A percentile compares a stretch with the other conserved stretches of the same genome.
phyloP scores from a whole-genome alignment of 2,113 vertebrate genomes.

The Sinocyclocheilus anophthalmus region DNA sequence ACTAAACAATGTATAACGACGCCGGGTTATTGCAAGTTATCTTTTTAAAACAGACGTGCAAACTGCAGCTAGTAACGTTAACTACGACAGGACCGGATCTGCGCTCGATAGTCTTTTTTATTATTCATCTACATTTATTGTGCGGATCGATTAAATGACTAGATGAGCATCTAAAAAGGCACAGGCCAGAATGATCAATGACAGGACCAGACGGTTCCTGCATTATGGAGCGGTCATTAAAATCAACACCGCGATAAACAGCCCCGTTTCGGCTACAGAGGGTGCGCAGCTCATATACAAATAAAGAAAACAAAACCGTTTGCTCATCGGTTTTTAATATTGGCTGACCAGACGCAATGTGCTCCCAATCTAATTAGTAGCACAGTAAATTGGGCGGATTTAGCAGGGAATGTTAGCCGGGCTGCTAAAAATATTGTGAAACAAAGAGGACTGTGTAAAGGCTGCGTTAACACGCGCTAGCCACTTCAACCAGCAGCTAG shows the following conservation, averaged over 20 bases:
- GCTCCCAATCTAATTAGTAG: neutral
- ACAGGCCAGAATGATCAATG: neutral
- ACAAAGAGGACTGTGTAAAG: conserved; percentile 30
- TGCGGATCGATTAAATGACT: neutral
- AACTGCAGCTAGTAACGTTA: neutral
- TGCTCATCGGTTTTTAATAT: too few relatives aligned
- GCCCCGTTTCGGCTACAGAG: neutral
- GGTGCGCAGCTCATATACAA: neutral
- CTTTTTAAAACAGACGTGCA: neutral
- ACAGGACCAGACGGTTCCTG: conserved; percentile 4
- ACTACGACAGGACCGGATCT: neutral
- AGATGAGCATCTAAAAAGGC: neutral
- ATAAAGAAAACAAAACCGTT: neutral
- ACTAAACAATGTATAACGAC: neutral
- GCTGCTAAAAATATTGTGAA: conserved; percentile 48
- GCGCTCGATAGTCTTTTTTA: too few relatives aligned
- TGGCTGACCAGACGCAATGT: neutral
- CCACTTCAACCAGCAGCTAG: neutral
- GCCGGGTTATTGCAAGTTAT: neutral
- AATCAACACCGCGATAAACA: conserved; percentile 14
- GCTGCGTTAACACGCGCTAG: neutral
- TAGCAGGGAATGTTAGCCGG: conserved; percentile 36
- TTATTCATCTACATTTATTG: neutral
- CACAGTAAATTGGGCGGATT: neutral
- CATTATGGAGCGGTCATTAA: conserved; percentile 3